phyloP scores from a whole-genome alignment of 92 coral and sea anemone genomes.

The Phymanthus crucifer region DNA sequence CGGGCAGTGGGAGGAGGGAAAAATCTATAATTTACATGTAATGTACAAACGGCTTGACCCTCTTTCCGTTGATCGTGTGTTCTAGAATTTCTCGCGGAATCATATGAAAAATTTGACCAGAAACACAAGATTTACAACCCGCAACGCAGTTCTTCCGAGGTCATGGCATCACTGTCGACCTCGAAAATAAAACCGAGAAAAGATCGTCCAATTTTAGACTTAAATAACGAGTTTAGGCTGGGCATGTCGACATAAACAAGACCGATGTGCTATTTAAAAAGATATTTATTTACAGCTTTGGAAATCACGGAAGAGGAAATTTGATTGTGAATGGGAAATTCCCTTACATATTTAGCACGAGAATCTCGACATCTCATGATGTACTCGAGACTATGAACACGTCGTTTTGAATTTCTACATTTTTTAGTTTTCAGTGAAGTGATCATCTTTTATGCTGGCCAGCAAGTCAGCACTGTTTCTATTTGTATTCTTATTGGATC shows the following conservation, averaged over 20 bases:
- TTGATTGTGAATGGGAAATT: not conserved
- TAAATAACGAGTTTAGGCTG: no score
- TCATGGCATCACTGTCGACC: not conserved
- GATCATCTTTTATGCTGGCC: not conserved
- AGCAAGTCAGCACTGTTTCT: not conserved
- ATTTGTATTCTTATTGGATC: conserved; percentile 6
- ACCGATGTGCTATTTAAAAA: no score
- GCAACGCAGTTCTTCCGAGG: not conserved
- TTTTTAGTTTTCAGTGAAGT: not conserved
- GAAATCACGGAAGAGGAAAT: not conserved
- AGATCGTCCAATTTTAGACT: not conserved
- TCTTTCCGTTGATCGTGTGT: conserved; percentile 1
- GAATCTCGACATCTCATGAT: not conserved
- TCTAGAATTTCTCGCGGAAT: conserved; percentile 8
- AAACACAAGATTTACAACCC: not conserved
- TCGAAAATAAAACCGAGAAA: not conserved
- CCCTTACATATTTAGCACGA: not conserved
- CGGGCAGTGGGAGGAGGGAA: not conserved
- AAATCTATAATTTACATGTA: not conserved
- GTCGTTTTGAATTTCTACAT: not conserved
- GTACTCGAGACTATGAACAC: not conserved
- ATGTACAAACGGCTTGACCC: conserved; percentile 7
- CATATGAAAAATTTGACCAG: not conserved
- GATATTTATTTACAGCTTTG: not conserved
- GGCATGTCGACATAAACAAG: not conserved